Base-by-base conservation (phyloP, 2,888 invertebrate species). In the Ennomos erosarius region DNA sequence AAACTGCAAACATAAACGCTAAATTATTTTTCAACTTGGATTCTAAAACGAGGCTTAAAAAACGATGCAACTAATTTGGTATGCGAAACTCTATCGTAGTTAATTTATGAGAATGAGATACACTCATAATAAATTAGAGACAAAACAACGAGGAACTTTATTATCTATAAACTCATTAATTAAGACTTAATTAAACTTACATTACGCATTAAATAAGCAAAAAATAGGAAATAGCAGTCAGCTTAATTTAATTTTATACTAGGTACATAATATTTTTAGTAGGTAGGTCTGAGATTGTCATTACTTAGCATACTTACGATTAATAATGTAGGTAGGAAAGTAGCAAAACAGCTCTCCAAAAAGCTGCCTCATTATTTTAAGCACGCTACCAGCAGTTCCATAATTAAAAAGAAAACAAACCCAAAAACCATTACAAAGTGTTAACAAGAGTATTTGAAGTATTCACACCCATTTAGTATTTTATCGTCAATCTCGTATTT, bases 401-500 rank as follows among this genome's bases (percentile, higher is more conserved):
- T 26, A 43, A 8, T 26, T 10, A n/a, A 33, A 44, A 38, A 13
- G 9, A 45, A 40, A 59, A 35, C 10, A 16, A 34, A 48, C 36
- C 16, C 12, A 34, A 47, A 43, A 11, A 36, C 51, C 33, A 47
- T 55, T 35, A 59, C 47, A 47, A 44, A 51, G 55, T 60, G 55
- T 56, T 56, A 56, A 52, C 55, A 55, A 52, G 55, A 34, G 47
- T 46, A 46, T 47, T 53, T 33, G 52, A 56, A 60, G 47, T 52
- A 56, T 55, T 35, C 46, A 52, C 39, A 43, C 33, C 55, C 43
- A 55, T 61, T 64, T 51, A 63, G 45, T 49, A 62, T 58, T 64
- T 60, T 61, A 68, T 55, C 58, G 65, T 59, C 68, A 71, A 70
- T 70, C 67, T 68, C 57, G 62, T 65, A 63, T 59, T 61, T 59